Evolutionary conservation across 2,113 vertebrate genomes (phyloP).

Genomic region (Silurus glanis): DNA sequence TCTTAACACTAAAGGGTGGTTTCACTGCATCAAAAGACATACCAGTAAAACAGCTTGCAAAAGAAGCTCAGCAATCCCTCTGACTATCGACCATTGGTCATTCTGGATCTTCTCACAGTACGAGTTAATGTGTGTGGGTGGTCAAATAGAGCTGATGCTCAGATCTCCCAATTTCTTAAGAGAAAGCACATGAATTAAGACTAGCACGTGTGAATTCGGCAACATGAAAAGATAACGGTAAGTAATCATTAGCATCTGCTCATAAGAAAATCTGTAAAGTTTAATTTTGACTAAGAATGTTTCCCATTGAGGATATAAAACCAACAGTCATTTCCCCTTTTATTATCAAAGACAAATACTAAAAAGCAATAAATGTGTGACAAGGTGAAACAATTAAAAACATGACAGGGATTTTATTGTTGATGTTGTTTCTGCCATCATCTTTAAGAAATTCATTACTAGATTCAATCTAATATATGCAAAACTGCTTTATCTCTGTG

Average conservation of each 20-base stretch:
- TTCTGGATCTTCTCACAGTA: slow-evolving; percentile 53
- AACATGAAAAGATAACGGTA: not conserved
- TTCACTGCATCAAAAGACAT: slow-evolving; percentile 56
- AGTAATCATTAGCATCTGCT: slow-evolving; percentile 17
- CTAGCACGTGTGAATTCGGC: not conserved
- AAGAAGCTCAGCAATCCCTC: slow-evolving; percentile 69
- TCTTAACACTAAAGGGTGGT: slow-evolving; percentile 18
- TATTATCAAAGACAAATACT: slow-evolving; percentile 20
- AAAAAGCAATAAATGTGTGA: slow-evolving; percentile 16
- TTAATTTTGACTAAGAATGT: not conserved
- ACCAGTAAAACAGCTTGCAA: slow-evolving; percentile 60
- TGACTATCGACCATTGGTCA: slow-evolving; percentile 57
- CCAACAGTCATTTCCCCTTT: slow-evolving; percentile 21
- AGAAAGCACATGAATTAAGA: slow-evolving; percentile 22
- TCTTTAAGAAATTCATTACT: not conserved
- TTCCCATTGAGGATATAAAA: not conserved
- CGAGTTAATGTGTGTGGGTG: slow-evolving; percentile 61
- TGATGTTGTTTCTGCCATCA: not conserved
- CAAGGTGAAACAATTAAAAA: not conserved
- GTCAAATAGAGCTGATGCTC: slow-evolving; percentile 64
- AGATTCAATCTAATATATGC: slow-evolving; percentile 38
- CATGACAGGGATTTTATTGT: not conserved
- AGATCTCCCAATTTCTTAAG: slow-evolving; percentile 50
- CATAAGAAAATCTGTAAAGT: not conserved
- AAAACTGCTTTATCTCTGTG: slow-evolving; percentile 33